phyloP scores from a whole-genome alignment of 2,888 invertebrate genomes.

The Apodemia hepburni region DNA sequence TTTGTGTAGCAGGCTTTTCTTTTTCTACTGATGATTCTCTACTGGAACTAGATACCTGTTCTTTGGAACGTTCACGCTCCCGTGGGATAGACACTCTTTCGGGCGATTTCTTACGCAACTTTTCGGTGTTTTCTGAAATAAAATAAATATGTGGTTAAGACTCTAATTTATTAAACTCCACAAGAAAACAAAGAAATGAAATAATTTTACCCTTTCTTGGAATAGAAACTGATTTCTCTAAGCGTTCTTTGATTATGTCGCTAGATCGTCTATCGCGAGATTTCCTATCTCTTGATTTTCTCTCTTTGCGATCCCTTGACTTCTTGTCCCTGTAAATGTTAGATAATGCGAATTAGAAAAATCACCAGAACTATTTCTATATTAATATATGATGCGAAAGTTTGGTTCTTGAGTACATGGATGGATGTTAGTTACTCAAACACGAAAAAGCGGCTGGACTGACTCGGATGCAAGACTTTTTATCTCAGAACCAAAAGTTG shows the following conservation, averaged over 20 bases:
- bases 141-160: constrained; percentile 22
- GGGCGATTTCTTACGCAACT: constrained; percentile 54
- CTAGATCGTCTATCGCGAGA: constrained; percentile 72
- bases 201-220: constrained; percentile 59
- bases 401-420: too few relatives aligned
- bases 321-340: constrained; percentile 53
- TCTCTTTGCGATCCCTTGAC: constrained; percentile 68
- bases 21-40: constrained; percentile 67
- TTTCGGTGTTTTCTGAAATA: constrained; percentile 58
- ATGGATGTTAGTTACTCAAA: too few relatives aligned
- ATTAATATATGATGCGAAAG: too few relatives aligned
- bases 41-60: constrained; percentile 69
- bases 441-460: too few relatives aligned
- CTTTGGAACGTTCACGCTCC: constrained; percentile 41
- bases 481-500: too few relatives aligned
- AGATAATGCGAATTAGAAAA: constrained; percentile 1
- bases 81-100: constrained; percentile 57
- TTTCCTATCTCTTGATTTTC: constrained; percentile 67
- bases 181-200: not conserved
- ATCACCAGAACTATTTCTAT: not conserved
- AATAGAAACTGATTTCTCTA: constrained; percentile 72
- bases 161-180: not conserved
- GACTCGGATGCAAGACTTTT: too few relatives aligned
- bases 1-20: constrained; percentile 53
- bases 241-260: constrained; percentile 67